Base-by-base conservation (phyloP, 2,113 vertebrate species). In the Hucho hucho region DNA sequence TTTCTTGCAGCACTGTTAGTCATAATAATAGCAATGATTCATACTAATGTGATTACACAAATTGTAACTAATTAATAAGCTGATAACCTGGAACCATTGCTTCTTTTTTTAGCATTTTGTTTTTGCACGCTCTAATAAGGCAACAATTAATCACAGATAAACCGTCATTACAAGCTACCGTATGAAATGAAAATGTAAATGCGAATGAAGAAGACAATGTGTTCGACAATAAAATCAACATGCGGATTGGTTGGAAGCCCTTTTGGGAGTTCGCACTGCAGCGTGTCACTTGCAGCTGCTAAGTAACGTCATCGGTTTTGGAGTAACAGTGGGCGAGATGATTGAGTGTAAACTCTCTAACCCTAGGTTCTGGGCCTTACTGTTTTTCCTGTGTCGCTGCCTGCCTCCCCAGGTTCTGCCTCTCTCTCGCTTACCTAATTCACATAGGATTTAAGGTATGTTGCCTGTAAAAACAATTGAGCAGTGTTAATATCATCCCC, bases 281-380 rank as follows among this genome's bases (percentile, higher is more conserved):
- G 20, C 70, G 18, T 64, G 64, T 49, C 72, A 47, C 32, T 61
- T 43, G 37, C 37, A 43, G 37, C 37, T 43, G 2, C 37, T 43
- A 43, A 43, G 2, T 43, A 43, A 43, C 9, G 0, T 43, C 2
- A 13, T 43, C 63, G 7, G 24, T 68, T 9, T 24, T 63, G 53
- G 83, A 85, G 65, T 80, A 79, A 79, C 78, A 64, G 68, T 29
- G 47, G 59, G 76, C 43, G 6, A 43, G 29, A 43, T 70, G 2
- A 79, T 65, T 82, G 75, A 70, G 9, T 43, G 37, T 43, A 11
- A 81, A 82, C 76, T 81, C 67, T 78, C 46, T 43, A 53, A 77
- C 83, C 82, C 63, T 58, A 32, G 68, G 77, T 74, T 66, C 68
- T 56, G 70, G 69, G 69, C 49, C 66, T 22, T 0, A n/a, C 78